Conservation (phyloP, 2,888 invertebrate species). For the Lampropteryx suffumata region DNA sequence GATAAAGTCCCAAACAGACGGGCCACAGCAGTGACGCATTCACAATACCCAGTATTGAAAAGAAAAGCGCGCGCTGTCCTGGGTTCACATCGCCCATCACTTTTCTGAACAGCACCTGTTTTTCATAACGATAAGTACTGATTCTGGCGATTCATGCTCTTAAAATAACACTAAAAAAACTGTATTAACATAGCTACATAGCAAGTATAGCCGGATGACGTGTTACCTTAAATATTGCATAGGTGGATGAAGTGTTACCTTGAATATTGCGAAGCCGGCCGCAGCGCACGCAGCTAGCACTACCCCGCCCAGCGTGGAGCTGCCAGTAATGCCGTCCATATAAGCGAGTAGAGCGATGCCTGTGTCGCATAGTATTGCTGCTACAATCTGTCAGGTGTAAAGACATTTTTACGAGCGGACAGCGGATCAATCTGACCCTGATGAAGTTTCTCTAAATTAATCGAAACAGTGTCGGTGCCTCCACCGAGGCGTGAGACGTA, state of each 20-base stretch:
- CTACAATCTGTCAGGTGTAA: conserved; percentile 90
- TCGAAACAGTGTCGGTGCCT: too few relatives aligned
- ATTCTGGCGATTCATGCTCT: too few relatives aligned
- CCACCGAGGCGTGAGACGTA: too few relatives aligned
- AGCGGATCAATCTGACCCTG: too few relatives aligned
- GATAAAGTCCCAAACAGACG: conserved; percentile 92
- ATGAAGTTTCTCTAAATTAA: too few relatives aligned
- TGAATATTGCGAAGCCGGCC: conserved; percentile 96
- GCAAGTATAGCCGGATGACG: too few relatives aligned
- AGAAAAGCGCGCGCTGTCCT: conserved; percentile 96
- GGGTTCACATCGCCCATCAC: conserved; percentile 96
- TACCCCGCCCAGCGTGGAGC: conserved; percentile 94
- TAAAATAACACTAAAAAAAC: too few relatives aligned
- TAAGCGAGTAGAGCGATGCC: conserved; percentile 96
- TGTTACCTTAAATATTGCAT: too few relatives aligned
- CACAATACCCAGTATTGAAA: conserved; percentile 94
- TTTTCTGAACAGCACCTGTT: conserved; percentile 95
- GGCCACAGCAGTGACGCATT: conserved; percentile 96
- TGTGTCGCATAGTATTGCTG: conserved; percentile 96
- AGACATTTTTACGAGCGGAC: too few relatives aligned
- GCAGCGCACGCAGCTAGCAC: conserved; percentile 95
- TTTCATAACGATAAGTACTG: too few relatives aligned
- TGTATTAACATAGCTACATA: too few relatives aligned
- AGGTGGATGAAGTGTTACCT: conserved; percentile 77
- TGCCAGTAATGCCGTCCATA: conserved; percentile 96